These are phyloP conservation scores for Chascanopsetta lugubris DNA, from an alignment of 2,113 vertebrate species.

Conservation along the genomic window DNA sequence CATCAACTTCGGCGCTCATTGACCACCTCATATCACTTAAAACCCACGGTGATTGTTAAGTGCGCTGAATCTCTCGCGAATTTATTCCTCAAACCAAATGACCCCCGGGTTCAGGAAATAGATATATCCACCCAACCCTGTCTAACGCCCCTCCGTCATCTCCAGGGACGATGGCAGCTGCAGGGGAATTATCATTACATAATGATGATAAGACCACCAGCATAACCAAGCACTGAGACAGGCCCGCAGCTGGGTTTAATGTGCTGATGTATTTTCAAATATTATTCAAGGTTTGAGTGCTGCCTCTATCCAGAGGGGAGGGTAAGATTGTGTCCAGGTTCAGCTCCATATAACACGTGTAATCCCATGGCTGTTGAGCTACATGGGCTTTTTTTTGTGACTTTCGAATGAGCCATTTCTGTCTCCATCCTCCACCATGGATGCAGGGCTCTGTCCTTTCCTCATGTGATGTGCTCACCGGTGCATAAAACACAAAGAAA, in stretches of 20 bases:
- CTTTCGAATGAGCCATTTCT: too few species aligned
- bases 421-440: too few species aligned
- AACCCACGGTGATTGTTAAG: too few species aligned
- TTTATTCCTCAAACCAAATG: neutral
- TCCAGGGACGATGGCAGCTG: neutral
- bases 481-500: too few species aligned
- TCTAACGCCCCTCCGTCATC: neutral
- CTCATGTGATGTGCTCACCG: too few species aligned
- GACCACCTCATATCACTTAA: neutral
- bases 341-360: too few species aligned
- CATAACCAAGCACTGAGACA: neutral
- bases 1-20: neutral
- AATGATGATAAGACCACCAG: neutral
- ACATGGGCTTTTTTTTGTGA: too few species aligned
- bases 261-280: neutral
- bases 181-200: neutral
- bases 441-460: too few species aligned
- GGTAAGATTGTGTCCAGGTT: too few species aligned
- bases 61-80: neutral
- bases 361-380: too few species aligned
- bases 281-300: neutral
- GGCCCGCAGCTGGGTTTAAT: neutral
- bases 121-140: neutral
- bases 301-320: too few species aligned
- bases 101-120: neutral